Percentiles rank a stretch among this genome's conserved stretches.
Conservation (phyloP, 2,888 invertebrate genomes). For the Pristionchus fissidentatus region DNA sequence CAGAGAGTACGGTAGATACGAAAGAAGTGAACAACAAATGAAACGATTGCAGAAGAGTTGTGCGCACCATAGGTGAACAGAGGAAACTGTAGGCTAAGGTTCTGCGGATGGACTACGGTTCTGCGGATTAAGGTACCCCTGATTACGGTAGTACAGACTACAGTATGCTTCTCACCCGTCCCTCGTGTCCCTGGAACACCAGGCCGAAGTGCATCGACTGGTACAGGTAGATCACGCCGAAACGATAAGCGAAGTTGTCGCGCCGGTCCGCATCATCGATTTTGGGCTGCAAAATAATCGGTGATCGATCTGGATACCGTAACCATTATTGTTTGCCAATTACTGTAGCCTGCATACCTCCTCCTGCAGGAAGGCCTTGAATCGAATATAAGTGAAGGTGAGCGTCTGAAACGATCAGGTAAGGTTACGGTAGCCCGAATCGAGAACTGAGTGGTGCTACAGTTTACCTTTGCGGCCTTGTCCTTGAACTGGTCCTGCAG, state of each 20-base stretch:
- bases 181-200: slow-evolving; percentile 4
- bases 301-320: neutral
- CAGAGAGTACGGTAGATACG: no score
- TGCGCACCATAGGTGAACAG: neutral
- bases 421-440: slow-evolving; percentile 5
- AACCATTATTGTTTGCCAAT: neutral
- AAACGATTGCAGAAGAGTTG: no score
- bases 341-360: slow-evolving; percentile 26
- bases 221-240: slow-evolving; percentile 3
- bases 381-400: slow-evolving; percentile 18
- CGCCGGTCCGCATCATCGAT: slow-evolving; percentile 4
- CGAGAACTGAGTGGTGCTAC: neutral
- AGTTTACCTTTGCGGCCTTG: neutral
- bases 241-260: slow-evolving; percentile 22
- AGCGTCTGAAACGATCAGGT: neutral
- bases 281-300: neutral
- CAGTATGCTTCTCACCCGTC: neutral
- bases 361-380: neutral
- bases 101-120: neutral
- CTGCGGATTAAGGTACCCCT: no score
- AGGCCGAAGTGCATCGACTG: slow-evolving; percentile 12
- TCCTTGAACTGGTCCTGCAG: slow-evolving; percentile 27
- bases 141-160: no score
- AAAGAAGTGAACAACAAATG: no score
- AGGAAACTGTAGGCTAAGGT: neutral